Conservation (phyloP, 2,888 invertebrate genomes). For the Venustoraphidia nigricollis region DNA sequence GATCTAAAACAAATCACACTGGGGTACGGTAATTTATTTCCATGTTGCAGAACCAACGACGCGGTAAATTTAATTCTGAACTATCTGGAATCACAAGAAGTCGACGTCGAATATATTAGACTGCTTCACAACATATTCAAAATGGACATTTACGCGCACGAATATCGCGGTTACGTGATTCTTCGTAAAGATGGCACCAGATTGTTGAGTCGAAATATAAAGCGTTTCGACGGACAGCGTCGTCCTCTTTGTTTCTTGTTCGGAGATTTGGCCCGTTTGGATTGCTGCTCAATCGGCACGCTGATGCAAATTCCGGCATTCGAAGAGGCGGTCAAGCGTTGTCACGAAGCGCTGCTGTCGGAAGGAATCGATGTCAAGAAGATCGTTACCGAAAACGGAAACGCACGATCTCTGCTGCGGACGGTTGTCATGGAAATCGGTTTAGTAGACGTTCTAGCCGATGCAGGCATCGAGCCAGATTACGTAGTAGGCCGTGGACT, state of each 20-base stretch:
- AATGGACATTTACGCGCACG: too few species aligned
- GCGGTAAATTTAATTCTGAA: too few species aligned
- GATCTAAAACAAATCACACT: too few species aligned
- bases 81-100: too few species aligned
- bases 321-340: slow-evolving; percentile 33
- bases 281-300: too few species aligned
- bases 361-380: slow-evolving; percentile 35
- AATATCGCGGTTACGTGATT: too few species aligned
- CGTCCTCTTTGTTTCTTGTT: slow-evolving; percentile 38
- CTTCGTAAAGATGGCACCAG: too few species aligned
- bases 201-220: too few species aligned
- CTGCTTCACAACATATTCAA: too few species aligned
- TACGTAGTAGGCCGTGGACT: slow-evolving; percentile 87
- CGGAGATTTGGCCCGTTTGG: too few species aligned
- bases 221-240: neutral
- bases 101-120: too few species aligned
- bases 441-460: slow-evolving; percentile 65
- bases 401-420: slow-evolving; percentile 51
- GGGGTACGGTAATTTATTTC: slow-evolving; percentile 9
- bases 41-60: slow-evolving; percentile 18
- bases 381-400: slow-evolving; percentile 29
- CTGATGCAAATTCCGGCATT: slow-evolving; percentile 41
- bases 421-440: slow-evolving; percentile 58
- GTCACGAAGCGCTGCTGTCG: slow-evolving; percentile 31
- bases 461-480: slow-evolving; percentile 63